Evolutionary conservation across 2,888 invertebrate genomes (phyloP).

Genomic region (Nomada flava): DNA sequence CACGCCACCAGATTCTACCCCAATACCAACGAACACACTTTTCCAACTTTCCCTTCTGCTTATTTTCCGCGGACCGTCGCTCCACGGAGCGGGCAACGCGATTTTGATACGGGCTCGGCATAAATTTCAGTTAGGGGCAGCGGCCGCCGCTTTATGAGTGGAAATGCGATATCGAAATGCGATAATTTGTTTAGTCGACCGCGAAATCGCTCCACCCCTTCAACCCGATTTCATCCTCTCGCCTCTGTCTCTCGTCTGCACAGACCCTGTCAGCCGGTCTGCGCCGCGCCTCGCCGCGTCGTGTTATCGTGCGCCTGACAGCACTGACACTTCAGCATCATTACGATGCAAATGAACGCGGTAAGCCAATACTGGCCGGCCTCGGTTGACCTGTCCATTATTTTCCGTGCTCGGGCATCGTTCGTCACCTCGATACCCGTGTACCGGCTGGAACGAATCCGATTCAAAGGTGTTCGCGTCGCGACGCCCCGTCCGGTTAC

Average conservation of each 20-base stretch:
- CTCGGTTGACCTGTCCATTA: conserved; percentile 69
- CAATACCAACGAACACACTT: too few species aligned
- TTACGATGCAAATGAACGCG: conserved; percentile 76
- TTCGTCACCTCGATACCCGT: conserved; percentile 11
- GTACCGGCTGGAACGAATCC: conserved; percentile 3
- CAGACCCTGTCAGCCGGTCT: conserved; percentile 34
- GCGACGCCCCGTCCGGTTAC: neutral
- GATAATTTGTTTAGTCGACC: conserved; percentile 76
- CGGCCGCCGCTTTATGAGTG: conserved; percentile 64
- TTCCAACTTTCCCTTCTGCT: too few species aligned
- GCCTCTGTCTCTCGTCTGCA: conserved; percentile 24
- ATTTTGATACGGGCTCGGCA: too few species aligned
- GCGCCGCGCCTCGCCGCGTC: conserved; percentile 1
- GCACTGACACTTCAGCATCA: conserved; percentile 74
- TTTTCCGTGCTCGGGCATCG: conserved; percentile 66
- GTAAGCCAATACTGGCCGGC: conserved; percentile 65
- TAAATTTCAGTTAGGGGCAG: too few species aligned
- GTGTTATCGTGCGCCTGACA: conserved; percentile 72
- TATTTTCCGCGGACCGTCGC: too few species aligned
- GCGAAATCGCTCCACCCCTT: conserved; percentile 60
- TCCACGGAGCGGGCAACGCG: too few species aligned
- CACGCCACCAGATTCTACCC: too few species aligned
- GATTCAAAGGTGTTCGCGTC: conserved; percentile 29
- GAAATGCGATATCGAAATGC: conserved; percentile 76
- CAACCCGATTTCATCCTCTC: conserved; percentile 17